phyloP scores from a whole-genome alignment of 2,888 invertebrate species.

The Loripinus fragilis region DNA sequence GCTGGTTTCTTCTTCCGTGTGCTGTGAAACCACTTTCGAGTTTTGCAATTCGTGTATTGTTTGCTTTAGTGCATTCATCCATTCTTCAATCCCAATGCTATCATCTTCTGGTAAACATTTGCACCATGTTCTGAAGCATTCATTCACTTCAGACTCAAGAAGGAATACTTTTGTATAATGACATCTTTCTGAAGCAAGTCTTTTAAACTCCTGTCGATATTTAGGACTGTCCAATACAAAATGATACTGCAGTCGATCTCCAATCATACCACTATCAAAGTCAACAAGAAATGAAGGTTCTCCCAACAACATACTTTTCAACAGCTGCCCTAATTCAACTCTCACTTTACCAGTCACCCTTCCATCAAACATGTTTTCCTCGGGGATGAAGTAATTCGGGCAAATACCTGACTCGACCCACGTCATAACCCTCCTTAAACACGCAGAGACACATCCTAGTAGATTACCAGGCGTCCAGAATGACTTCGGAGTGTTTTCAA shows the following conservation, averaged over 20 bases:
- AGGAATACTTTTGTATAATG: neutral
- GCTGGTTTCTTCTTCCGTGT: neutral
- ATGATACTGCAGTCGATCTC: neutral
- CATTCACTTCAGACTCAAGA: neutral
- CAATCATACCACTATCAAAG: neutral
- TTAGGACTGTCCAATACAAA: neutral
- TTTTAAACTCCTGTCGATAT: neutral
- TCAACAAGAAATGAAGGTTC: neutral
- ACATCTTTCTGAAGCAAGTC: neutral
- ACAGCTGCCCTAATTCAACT: neutral
- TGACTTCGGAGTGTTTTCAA: neutral
- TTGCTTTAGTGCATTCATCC: neutral
- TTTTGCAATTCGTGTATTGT: neutral
- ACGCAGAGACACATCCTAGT: neutral
- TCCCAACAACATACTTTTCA: neutral
- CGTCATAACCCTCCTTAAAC: neutral
- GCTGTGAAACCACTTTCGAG: neutral
- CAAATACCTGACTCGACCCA: neutral
- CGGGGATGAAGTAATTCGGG: neutral
- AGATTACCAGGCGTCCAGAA: neutral
- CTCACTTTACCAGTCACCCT: neutral
- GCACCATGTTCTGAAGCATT: neutral
- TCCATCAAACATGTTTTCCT: conserved; percentile 7
- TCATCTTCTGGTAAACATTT: neutral
- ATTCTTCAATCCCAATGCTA: neutral